Evolutionary conservation across 2,797 vertebrate species (phyloP).

Genomic region (Cynopterus sphinx): DNA sequence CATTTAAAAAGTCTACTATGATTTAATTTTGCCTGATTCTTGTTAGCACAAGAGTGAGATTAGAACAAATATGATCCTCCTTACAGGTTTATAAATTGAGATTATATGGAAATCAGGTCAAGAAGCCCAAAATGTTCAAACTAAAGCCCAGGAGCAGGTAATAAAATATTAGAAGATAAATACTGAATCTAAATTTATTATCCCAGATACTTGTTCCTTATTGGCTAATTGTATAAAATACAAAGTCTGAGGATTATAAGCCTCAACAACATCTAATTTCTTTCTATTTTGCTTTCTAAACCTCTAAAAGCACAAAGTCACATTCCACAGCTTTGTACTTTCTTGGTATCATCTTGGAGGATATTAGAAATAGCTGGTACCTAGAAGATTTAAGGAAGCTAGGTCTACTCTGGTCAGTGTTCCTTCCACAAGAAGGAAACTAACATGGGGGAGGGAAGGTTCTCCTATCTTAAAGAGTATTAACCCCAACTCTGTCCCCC

Average conservation of each 20-base stretch:
- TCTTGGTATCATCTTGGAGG: slow-evolving; percentile 15
- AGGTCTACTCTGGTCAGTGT: not conserved
- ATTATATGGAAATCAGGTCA: slow-evolving; percentile 38
- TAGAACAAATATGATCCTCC: slow-evolving; percentile 46
- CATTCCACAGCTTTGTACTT: slow-evolving; percentile 32
- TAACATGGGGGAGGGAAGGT: not conserved
- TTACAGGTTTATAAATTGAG: slow-evolving; percentile 52
- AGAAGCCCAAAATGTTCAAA: slow-evolving; percentile 70
- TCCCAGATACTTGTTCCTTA: slow-evolving; percentile 65
- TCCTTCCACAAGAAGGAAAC: not conserved
- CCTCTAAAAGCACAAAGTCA: slow-evolving; percentile 44
- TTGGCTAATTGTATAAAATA: slow-evolving; percentile 68
- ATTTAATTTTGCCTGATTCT: slow-evolving; percentile 62
- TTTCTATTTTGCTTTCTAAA: slow-evolving; percentile 51
- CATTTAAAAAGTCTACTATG: slow-evolving; percentile 66
- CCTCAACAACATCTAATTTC: slow-evolving; percentile 40
- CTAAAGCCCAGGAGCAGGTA: slow-evolving; percentile 63
- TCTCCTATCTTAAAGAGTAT: slow-evolving; percentile 11
- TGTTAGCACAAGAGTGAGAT: slow-evolving; percentile 42
- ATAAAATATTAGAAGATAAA: slow-evolving; percentile 65
- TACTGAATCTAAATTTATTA: slow-evolving; percentile 71
- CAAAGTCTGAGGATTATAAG: slow-evolving; percentile 58
- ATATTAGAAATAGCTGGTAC: not conserved
- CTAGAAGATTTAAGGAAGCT: not conserved
- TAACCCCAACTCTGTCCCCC: not conserved